Conservation (phyloP, 2,797 vertebrate genomes). For the Xenopus petersii region DNA sequence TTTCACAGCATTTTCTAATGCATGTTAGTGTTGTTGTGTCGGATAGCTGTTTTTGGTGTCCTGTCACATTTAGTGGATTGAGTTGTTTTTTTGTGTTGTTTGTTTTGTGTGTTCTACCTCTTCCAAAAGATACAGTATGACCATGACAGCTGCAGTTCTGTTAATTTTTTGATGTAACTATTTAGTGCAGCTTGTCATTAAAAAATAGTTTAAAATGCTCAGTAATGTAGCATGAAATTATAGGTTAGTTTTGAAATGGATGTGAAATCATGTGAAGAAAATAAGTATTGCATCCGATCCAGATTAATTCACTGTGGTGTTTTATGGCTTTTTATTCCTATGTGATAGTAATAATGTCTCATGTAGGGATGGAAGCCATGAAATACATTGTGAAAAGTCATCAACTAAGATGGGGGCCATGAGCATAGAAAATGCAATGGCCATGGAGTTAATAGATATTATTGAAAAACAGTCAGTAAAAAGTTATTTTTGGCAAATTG, state of each 20-base stretch:
- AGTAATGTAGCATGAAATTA: slow-evolving; percentile 74
- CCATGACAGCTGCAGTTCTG: slow-evolving; percentile 63
- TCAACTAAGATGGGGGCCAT: slow-evolving; percentile 77
- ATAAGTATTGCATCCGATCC: slow-evolving; percentile 77
- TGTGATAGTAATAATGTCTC: slow-evolving; percentile 97
- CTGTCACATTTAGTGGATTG: slow-evolving; percentile 67
- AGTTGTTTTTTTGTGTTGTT: slow-evolving; percentile 65
- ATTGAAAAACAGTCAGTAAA: slow-evolving; percentile 60
- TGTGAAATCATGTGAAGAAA: slow-evolving; percentile 79
- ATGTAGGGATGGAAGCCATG: slow-evolving; percentile 99
- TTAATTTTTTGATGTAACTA: slow-evolving; percentile 69
- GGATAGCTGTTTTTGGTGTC: slow-evolving; percentile 65
- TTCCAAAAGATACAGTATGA: slow-evolving; percentile 55
- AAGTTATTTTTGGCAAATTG: slow-evolving; percentile 49
- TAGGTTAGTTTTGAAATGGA: slow-evolving; percentile 75
- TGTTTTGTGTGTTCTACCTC: slow-evolving; percentile 62
- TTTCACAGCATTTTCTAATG: slow-evolving; percentile 64
- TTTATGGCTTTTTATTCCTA: slow-evolving; percentile 99
- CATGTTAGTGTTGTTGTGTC: slow-evolving; percentile 66
- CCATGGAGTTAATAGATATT: slow-evolving; percentile 59
- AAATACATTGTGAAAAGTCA: slow-evolving; percentile 92
- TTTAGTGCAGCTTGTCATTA: slow-evolving; percentile 70
- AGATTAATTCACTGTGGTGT: slow-evolving; percentile 90
- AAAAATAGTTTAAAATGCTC: slow-evolving; percentile 70
- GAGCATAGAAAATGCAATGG: slow-evolving; percentile 68